Evolutionary conservation across 92 coral and sea anemone genomes (phyloP), one percentile per base, ranked within the genome.

Genomic region (Zoanthus sansibaricus): DNA sequence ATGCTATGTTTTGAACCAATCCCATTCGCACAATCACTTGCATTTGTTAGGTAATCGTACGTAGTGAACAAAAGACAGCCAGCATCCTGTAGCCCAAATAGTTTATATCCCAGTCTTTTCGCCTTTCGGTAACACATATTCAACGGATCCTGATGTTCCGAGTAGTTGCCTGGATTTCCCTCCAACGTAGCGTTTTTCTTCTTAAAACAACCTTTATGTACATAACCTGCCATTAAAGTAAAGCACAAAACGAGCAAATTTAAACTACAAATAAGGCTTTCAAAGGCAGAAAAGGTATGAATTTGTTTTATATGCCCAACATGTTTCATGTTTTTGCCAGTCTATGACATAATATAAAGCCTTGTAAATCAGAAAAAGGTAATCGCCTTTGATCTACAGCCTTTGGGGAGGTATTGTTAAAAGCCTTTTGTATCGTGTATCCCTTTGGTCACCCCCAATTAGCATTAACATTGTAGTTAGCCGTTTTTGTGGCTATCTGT

Each of bases 81-180:
- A 56, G 9, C 79, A 75, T 75, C 49, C 17, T 75, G 79, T 48
- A 75, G 18, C 18, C 79, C 64, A 18, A 75, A 75, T 9, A 75
- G 79, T 21, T 75, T 75, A 21, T 20, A 10, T 20, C 79, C 79
- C n/a, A 45, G 49, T 18, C 12, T 48, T 30, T 20, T 75, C 11
- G 25, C 79, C 37, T 20, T 14, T 31, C 20, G 17, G 62, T 75
- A 75, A 56, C 79, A 75, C 62, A 15, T 20, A 20, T 31, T 47
- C 37, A 75, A 32, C 17, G 44, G 17, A 25, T 75, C 79, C 15
- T 13, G n/a, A 56, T 75, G 62, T 15, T 13, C 79, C 25, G 64
- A 48, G 33, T 48, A 48, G 21, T 75, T 75, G 15, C 62, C 79
- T 47, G 59, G 6, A 56, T 49, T 0, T 33, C 4, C 18, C 15